Evolutionary conservation across 2,797 vertebrate species (phyloP).

Genomic region (Xenops minutus): DNA sequence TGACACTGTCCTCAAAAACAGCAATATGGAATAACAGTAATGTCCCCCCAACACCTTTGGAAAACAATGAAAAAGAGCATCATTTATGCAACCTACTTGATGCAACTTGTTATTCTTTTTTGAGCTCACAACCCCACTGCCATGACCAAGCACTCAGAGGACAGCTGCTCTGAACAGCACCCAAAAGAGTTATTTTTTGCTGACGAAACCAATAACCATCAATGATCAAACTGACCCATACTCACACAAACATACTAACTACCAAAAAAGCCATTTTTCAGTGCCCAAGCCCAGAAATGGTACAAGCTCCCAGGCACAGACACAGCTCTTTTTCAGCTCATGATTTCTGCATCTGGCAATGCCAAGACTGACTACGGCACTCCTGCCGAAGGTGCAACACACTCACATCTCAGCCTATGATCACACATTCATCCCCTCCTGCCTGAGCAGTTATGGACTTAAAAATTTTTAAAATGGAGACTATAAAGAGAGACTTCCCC

Average conservation of each 20-base stretch:
- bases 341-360: neutral
- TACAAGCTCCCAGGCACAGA: neutral
- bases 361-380: fast-evolving
- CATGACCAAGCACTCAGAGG: neutral
- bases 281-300: neutral
- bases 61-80: neutral
- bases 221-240: neutral
- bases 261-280: neutral
- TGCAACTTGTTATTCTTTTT: neutral
- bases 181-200: neutral
- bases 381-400: fast-evolving
- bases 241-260: neutral
- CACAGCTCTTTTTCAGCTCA: neutral
- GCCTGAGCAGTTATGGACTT: neutral
- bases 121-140: neutral
- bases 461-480: neutral
- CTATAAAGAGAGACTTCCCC: neutral
- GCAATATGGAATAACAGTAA: neutral
- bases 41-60: neutral
- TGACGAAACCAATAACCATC: neutral
- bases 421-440: neutral
- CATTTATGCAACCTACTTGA: neutral
- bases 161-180: fast-evolving
- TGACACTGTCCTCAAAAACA: conserved; percentile 25
- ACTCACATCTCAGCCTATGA: fast-evolving